Evolutionary conservation across 1,140 invertebrate species (phyloP).

Genomic region (fruit fly (Drosophila melanogaster)): DNA sequence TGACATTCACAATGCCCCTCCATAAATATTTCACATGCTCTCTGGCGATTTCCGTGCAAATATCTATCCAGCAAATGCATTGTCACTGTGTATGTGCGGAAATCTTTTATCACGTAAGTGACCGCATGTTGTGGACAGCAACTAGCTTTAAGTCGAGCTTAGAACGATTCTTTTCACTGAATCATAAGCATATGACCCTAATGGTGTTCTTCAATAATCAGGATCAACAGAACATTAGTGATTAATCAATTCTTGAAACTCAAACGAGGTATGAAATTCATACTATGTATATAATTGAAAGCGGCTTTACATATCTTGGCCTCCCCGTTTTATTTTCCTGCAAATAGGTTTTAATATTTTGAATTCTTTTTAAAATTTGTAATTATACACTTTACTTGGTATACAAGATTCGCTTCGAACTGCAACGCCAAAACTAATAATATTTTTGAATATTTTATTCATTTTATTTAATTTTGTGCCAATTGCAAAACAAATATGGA

Average conservation of each 20-base stretch:
- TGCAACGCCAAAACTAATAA: too few relatives aligned
- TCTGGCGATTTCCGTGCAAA: slow-evolving; percentile 70
- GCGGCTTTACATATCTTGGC: too few relatives aligned
- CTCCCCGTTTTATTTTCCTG: too few relatives aligned
- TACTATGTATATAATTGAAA: too few relatives aligned
- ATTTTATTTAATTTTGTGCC: too few relatives aligned
- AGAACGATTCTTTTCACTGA: neutral
- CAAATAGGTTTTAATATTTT: too few relatives aligned
- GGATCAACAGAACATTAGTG: neutral
- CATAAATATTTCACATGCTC: slow-evolving; percentile 78
- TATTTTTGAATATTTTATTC: too few relatives aligned
- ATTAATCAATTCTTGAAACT: neutral
- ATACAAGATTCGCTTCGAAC: too few relatives aligned
- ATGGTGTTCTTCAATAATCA: neutral
- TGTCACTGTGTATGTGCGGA: slow-evolving; percentile 19
- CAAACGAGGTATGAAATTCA: too few relatives aligned
- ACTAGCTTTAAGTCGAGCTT: slow-evolving; percentile 6
- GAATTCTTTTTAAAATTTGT: too few relatives aligned
- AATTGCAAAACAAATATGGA: too few relatives aligned
- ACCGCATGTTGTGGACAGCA: neutral
- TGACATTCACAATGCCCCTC: slow-evolving; percentile 62
- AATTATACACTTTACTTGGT: too few relatives aligned
- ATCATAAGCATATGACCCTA: neutral
- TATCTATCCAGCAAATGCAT: slow-evolving; percentile 46
- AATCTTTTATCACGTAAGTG: slow-evolving; percentile 25